Conservation (phyloP, 2,113 vertebrate species). For the Phrynosoma platyrhinos region DNA sequence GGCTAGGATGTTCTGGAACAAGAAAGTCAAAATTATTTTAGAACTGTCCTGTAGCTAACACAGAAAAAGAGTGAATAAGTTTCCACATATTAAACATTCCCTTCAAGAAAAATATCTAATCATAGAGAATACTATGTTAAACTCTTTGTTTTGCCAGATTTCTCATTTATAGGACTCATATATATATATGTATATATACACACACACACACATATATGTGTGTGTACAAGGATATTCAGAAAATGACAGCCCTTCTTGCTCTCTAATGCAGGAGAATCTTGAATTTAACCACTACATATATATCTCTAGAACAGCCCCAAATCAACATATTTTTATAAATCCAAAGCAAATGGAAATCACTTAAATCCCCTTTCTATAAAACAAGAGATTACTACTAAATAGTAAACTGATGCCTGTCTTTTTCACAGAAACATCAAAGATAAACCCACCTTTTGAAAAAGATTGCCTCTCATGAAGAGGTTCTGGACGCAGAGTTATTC, state of each 20-base stretch:
- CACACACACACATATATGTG: too few species aligned
- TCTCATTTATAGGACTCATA: background rate
- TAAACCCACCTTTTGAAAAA: constrained; percentile 90
- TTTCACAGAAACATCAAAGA: constrained; percentile 25
- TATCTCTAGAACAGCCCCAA: background rate
- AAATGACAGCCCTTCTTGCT: background rate
- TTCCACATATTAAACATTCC: background rate
- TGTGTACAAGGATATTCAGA: background rate
- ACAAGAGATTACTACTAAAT: constrained; percentile 3
- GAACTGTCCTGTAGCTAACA: background rate
- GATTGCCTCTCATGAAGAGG: constrained; percentile 84
- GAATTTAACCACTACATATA: background rate
- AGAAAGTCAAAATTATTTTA: constrained; percentile 44
- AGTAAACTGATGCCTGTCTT: constrained; percentile 28
- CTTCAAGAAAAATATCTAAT: background rate
- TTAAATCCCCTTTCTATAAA: background rate
- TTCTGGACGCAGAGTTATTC: constrained; percentile 93
- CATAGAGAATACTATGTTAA: background rate
- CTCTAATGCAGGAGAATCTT: background rate
- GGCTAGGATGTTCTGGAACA: constrained; percentile 82
- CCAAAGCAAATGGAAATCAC: background rate
- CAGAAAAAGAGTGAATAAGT: background rate
- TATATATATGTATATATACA: too few species aligned
- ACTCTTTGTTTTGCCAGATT: background rate
- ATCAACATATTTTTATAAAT: background rate